Evolutionary conservation across 2,113 vertebrate species (phyloP).

Genomic region (Sinocyclocheilus grahami): DNA sequence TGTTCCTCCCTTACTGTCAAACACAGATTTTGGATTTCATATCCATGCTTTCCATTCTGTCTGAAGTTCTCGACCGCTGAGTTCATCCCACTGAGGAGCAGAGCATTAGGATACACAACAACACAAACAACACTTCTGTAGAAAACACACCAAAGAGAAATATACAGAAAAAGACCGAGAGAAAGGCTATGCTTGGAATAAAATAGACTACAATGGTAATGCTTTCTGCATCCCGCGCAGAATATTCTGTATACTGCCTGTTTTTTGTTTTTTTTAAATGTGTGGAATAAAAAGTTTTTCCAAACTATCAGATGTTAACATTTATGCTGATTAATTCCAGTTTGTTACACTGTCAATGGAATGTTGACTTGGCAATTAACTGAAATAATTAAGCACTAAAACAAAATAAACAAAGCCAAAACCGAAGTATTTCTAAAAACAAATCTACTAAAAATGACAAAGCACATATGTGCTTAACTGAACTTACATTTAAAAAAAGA

Average conservation of each 20-base stretch:
- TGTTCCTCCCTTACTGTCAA: background rate
- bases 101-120: background rate
- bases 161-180: background rate
- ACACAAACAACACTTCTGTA: background rate
- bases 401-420: no score
- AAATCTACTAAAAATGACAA: background rate
- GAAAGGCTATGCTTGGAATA: background rate
- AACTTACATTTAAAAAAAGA: background rate
- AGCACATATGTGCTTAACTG: background rate
- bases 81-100: constrained; percentile 30
- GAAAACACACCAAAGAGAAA: background rate
- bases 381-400: background rate
- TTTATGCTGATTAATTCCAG: background rate
- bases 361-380: background rate
- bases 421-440: background rate
- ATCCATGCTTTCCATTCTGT: constrained; percentile 31
- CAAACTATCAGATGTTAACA: background rate
- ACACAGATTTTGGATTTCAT: constrained; percentile 37
- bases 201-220: background rate
- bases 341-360: background rate
- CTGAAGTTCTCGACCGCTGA: background rate
- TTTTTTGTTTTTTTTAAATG: background rate
- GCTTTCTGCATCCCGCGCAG: background rate
- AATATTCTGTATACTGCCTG: background rate
- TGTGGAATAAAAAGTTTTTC: no score